Conservation (phyloP, 2,113 vertebrate species). For the Caretta caretta region DNA sequence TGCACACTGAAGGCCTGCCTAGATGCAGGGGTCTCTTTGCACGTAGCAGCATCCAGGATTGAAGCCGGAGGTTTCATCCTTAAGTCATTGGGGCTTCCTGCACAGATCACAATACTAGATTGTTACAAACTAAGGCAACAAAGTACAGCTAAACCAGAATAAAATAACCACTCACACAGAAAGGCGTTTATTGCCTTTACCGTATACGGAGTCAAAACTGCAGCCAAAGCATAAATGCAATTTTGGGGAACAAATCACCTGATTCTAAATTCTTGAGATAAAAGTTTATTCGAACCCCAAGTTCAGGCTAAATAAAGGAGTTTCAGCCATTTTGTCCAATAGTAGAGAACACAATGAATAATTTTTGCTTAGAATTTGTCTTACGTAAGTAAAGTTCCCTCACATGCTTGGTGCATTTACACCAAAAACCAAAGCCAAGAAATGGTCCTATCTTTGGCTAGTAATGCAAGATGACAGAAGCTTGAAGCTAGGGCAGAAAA, state of each 20-base stretch:
- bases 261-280: background rate
- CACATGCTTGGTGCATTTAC: background rate
- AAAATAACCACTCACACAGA: background rate
- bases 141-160: background rate
- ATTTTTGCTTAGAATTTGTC: background rate
- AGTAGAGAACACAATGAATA: background rate
- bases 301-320: background rate
- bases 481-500: background rate
- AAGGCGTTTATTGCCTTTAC: background rate
- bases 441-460: conserved; percentile 4
- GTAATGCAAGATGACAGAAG: background rate
- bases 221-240: background rate
- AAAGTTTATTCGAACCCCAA: conserved; percentile 3
- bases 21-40: background rate
- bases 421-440: conserved; percentile 43
- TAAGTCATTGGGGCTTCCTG: background rate
- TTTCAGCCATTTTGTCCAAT: background rate
- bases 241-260: conserved; percentile 7
- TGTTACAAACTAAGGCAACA: fast-evolving
- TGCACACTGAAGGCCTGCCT: fast-evolving
- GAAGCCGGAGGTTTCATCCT: background rate
- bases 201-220: background rate
- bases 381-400: conserved; percentile 4
- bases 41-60: background rate
- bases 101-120: fast-evolving